Conservation (phyloP, 2,888 invertebrate species). For the Disparrhopalites patrizii region DNA sequence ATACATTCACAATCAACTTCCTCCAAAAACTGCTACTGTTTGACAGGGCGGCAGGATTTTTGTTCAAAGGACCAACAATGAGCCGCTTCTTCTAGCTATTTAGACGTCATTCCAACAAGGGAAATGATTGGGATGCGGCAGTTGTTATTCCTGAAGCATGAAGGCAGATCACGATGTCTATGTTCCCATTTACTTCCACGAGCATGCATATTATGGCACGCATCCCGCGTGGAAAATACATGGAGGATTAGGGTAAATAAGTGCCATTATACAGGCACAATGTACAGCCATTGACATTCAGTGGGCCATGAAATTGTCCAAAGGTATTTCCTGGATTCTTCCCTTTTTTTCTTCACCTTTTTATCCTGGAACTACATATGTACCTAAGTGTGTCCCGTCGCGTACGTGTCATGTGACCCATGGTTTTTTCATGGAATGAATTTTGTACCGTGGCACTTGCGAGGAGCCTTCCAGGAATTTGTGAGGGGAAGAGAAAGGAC, state of each 20-base stretch:
- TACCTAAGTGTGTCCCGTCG: too few species aligned
- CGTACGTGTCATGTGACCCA: too few species aligned
- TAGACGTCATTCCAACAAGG: too few species aligned
- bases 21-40: slow-evolving; percentile 19
- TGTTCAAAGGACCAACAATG: too few species aligned
- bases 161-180: not conserved
- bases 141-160: not conserved
- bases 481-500: too few species aligned
- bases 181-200: not conserved
- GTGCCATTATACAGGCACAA: slow-evolving; percentile 26
- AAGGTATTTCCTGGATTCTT: not conserved
- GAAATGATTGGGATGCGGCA: too few species aligned
- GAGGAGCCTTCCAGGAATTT: too few species aligned
- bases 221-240: not conserved
- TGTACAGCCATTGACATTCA: slow-evolving; percentile 21
- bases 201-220: not conserved
- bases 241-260: slow-evolving; percentile 33
- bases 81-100: too few species aligned
- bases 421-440: too few species aligned
- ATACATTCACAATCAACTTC: too few species aligned
- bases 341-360: not conserved
- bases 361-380: too few species aligned
- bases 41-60: not conserved
- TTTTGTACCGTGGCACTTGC: too few species aligned
- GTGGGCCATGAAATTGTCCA: slow-evolving; percentile 33